Percentiles rank a stretch among this genome's conserved stretches.
Conservation (phyloP, 2,888 invertebrate species). For the Scaptomyza reducta region DNA sequence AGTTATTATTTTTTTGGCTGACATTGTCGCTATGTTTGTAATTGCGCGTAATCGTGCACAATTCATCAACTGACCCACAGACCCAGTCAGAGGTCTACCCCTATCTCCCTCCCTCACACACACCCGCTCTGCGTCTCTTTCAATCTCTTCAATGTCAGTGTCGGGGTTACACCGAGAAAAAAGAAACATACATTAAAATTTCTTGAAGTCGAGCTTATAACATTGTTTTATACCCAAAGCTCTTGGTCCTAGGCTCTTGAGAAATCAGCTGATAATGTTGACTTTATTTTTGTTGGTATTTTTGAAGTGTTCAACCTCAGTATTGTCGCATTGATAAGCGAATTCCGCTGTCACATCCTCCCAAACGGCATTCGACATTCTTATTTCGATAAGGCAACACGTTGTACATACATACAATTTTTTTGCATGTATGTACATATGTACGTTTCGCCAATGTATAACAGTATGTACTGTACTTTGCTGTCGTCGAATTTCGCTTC, state of each 20-base stretch:
- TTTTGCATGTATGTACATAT: not conserved
- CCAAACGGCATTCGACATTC: constrained; percentile 2
- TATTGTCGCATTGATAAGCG: constrained; percentile 29
- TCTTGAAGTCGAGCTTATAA: not conserved
- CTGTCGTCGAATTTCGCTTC: constrained; percentile 57
- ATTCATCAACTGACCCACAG: constrained; percentile 72
- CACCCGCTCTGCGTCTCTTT: not conserved
- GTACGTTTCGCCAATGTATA: not conserved
- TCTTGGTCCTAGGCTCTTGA: constrained; percentile 14
- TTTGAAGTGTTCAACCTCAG: constrained; percentile 8
- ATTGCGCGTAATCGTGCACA: constrained; percentile 63
- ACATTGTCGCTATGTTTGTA: constrained; percentile 63
- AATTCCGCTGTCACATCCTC: constrained; percentile 25
- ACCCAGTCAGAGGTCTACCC: constrained; percentile 38
- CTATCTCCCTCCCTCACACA: not conserved
- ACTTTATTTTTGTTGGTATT: not conserved
- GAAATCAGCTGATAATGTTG: constrained; percentile 7
- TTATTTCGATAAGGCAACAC: constrained; percentile 48
- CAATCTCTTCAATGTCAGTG: constrained; percentile 38
- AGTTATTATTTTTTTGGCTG: constrained; percentile 6
- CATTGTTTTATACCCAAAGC: constrained; percentile 2
- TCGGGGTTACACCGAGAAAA: not conserved
- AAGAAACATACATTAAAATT: not conserved
- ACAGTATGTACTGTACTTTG: constrained; percentile 25
- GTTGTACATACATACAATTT: constrained; percentile 24